Evolutionary conservation across 1,140 invertebrate species (phyloP).

Genomic region (Ooceraea biroi): DNA sequence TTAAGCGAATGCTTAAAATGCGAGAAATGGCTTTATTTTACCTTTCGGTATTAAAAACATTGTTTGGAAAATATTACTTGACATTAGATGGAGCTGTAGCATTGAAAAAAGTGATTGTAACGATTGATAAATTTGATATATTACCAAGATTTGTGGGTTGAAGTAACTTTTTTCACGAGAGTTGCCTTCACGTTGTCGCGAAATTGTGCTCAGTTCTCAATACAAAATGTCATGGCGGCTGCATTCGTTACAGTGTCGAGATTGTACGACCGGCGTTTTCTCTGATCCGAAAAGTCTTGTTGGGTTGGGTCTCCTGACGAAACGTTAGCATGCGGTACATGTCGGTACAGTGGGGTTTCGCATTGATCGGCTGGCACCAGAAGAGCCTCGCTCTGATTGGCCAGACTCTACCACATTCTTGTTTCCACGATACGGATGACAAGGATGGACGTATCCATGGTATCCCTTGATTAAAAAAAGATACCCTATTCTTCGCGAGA

Average conservation of each 20-base stretch:
- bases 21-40: slow-evolving; percentile 36
- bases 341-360: slow-evolving; percentile 83
- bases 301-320: slow-evolving; percentile 64
- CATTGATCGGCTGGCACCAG: slow-evolving; percentile 84
- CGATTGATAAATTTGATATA: background rate
- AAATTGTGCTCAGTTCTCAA: slow-evolving; percentile 24
- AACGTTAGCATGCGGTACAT: slow-evolving; percentile 76
- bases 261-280: slow-evolving; percentile 48
- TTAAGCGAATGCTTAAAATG: slow-evolving; percentile 68
- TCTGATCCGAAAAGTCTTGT: slow-evolving; percentile 16
- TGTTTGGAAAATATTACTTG: background rate
- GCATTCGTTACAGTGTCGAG: slow-evolving; percentile 45
- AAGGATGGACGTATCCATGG: slow-evolving; percentile 34
- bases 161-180: background rate
- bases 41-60: slow-evolving; percentile 6
- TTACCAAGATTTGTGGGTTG: background rate
- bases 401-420: slow-evolving; percentile 64
- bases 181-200: background rate
- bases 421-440: slow-evolving; percentile 42
- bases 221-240: slow-evolving; percentile 58
- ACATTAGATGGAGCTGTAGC: background rate
- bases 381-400: slow-evolving; percentile 82
- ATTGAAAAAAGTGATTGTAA: background rate
- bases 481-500: background rate
- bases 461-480: slow-evolving; percentile 34